phyloP scores from a whole-genome alignment of 2,797 vertebrate species.

The Paguma larvata region DNA sequence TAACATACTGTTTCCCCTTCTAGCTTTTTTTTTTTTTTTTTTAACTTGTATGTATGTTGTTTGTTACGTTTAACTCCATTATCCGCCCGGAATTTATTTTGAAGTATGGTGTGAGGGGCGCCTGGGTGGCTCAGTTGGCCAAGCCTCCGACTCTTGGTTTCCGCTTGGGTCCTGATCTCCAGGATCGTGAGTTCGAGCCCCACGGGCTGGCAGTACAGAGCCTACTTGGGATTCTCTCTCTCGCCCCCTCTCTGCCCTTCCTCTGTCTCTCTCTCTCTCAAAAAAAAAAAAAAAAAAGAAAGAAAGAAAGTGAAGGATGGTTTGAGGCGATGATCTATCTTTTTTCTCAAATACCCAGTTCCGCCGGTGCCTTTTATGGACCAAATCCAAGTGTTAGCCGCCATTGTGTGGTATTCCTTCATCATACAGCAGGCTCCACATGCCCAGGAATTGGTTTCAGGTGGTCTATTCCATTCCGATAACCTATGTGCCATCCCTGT shows the following conservation, averaged over 20 bases:
- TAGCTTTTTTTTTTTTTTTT: neutral
- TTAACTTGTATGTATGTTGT: neutral
- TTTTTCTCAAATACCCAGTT: neutral
- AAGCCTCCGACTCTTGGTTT: too few relatives aligned
- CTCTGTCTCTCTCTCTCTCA: too few relatives aligned
- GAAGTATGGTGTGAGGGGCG: neutral
- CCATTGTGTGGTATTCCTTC: neutral
- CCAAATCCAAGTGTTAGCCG: neutral
- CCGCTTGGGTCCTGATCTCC: too few relatives aligned
- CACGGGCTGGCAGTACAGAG: too few relatives aligned
- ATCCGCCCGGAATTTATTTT: constrained; percentile 29
- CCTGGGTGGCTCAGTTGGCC: too few relatives aligned
- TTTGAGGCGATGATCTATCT: neutral
- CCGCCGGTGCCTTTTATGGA: neutral
- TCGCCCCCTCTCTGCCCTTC: too few relatives aligned
- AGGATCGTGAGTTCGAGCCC: too few relatives aligned
- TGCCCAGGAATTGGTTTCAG: neutral
- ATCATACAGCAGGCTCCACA: neutral
- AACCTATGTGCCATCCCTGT: neutral
- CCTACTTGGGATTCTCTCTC: too few relatives aligned
- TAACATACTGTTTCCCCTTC: neutral
- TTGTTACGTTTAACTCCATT: neutral
- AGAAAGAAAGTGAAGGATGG: neutral
- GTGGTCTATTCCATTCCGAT: neutral
- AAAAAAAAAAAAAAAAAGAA: too few relatives aligned